These are phyloP conservation scores for Drosophila pectinifera DNA, from an alignment of 1,140 invertebrate species.

Conservation along the genomic window DNA sequence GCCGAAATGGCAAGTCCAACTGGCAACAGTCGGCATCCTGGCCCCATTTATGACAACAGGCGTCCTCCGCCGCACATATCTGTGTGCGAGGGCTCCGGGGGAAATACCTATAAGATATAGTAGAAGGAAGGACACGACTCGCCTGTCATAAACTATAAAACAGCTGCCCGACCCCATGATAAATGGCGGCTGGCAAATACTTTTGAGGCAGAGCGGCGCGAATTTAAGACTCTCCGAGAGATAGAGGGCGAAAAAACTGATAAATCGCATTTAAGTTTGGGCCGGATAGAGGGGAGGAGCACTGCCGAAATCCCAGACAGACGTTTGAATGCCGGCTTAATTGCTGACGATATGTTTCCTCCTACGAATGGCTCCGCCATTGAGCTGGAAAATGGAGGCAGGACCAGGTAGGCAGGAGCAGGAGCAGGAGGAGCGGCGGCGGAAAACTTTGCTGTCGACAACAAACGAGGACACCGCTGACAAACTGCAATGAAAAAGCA, in stretches of 20 bases:
- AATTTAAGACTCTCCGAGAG: slow-evolving; percentile 18
- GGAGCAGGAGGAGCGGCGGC: slow-evolving; percentile 10
- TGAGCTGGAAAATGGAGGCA: slow-evolving; percentile 63
- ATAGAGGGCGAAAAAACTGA: slow-evolving; percentile 37
- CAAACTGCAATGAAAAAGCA: slow-evolving; percentile 80
- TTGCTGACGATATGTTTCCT: slow-evolving; percentile 75
- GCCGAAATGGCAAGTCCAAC: slow-evolving; percentile 70
- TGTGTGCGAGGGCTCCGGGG: slow-evolving; percentile 22
- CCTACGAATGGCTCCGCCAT: slow-evolving; percentile 26
- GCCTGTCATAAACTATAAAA: slow-evolving; percentile 72
- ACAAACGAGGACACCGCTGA: slow-evolving; percentile 52
- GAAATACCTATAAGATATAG: slow-evolving; percentile 67
- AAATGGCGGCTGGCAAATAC: slow-evolving; percentile 54
- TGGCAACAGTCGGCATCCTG: slow-evolving; percentile 54
- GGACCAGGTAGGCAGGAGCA: slow-evolving; percentile 65
- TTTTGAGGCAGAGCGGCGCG: slow-evolving; percentile 37
- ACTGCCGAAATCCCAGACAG: slow-evolving; percentile 54
- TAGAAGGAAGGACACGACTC: slow-evolving; percentile 29
- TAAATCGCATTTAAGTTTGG: slow-evolving; percentile 58
- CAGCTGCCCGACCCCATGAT: slow-evolving; percentile 66
- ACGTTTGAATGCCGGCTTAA: slow-evolving; percentile 76
- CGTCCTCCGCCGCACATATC: slow-evolving; percentile 6
- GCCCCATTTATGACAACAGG: slow-evolving; percentile 59
- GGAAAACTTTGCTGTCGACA: slow-evolving; percentile 63
- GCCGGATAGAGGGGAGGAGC: not conserved